These are phyloP conservation scores for Saccopteryx bilineata DNA, from an alignment of 2,113 vertebrate genomes.

Conservation along the genomic window DNA sequence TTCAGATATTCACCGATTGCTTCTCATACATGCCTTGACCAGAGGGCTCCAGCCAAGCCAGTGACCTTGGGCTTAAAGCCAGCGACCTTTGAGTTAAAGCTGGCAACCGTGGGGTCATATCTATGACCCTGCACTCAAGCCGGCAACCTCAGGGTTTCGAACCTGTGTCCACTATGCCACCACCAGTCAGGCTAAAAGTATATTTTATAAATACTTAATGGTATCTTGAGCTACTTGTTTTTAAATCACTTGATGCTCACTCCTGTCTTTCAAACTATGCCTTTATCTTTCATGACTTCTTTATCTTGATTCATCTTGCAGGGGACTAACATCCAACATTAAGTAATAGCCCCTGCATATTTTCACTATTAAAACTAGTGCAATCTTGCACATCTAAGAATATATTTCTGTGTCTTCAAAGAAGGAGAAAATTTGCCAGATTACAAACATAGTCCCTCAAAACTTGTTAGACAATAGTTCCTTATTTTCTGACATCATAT, in stretches of 20 bases:
- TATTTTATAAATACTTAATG: neutral
- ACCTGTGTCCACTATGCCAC: too few relatives aligned
- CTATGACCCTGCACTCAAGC: too few relatives aligned
- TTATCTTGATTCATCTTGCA: neutral
- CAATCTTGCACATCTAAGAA: neutral
- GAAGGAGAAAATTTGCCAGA: neutral
- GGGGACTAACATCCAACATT: neutral
- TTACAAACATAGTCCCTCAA: neutral
- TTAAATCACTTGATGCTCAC: neutral
- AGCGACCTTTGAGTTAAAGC: too few relatives aligned
- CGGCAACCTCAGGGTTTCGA: too few relatives aligned
- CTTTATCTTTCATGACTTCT: slow-evolving; percentile 2
- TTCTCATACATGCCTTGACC: too few relatives aligned
- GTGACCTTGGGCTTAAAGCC: too few relatives aligned
- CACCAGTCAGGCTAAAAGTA: neutral
- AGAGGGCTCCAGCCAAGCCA: too few relatives aligned
- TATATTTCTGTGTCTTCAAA: neutral
- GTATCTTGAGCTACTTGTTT: neutral
- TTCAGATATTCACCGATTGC: too few relatives aligned
- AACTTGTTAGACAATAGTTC: neutral
- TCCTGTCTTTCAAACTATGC: neutral
- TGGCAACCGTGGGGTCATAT: too few relatives aligned
- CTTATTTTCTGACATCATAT: neutral
- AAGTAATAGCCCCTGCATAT: neutral
- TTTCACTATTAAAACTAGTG: neutral